Conservation (phyloP, 2,797 vertebrate genomes). For the Tadarida brasiliensis region DNA sequence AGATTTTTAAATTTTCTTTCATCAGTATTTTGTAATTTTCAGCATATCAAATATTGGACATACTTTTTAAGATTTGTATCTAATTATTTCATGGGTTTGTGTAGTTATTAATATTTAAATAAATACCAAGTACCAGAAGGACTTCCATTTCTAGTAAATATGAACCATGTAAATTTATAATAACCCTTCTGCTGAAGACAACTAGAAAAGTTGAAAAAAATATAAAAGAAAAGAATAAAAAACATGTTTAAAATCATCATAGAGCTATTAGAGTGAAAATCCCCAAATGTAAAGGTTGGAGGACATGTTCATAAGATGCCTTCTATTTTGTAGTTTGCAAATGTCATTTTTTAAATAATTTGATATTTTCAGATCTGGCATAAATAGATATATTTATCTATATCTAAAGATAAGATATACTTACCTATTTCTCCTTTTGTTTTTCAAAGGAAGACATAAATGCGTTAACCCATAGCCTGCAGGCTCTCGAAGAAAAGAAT, state of each 20-base stretch:
- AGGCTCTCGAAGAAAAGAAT: slow-evolving; percentile 85
- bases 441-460: slow-evolving; percentile 83
- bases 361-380: not conserved
- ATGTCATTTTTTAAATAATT: slow-evolving; percentile 41
- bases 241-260: not conserved
- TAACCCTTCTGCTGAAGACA: not conserved
- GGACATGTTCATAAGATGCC: not conserved
- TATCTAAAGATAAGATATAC: not conserved
- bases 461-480: slow-evolving; percentile 79
- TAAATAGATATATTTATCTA: not conserved
- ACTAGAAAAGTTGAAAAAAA: slow-evolving; percentile 21
- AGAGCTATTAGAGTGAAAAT: not conserved
- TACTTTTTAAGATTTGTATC: not conserved
- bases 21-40: not conserved
- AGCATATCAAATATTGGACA: not conserved
- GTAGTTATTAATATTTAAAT: slow-evolving; percentile 18
- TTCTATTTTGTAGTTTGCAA: slow-evolving; percentile 18
- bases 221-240: not conserved
- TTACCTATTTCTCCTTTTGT: slow-evolving; percentile 30
- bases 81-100: slow-evolving; percentile 8
- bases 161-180: not conserved
- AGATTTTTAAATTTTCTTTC: not conserved
- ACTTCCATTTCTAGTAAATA: not conserved
- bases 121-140: slow-evolving; percentile 44
- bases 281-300: not conserved